Evolutionary conservation across 92 coral and sea anemone species (phyloP).

Genomic region (Virgularia gustaviana): DNA sequence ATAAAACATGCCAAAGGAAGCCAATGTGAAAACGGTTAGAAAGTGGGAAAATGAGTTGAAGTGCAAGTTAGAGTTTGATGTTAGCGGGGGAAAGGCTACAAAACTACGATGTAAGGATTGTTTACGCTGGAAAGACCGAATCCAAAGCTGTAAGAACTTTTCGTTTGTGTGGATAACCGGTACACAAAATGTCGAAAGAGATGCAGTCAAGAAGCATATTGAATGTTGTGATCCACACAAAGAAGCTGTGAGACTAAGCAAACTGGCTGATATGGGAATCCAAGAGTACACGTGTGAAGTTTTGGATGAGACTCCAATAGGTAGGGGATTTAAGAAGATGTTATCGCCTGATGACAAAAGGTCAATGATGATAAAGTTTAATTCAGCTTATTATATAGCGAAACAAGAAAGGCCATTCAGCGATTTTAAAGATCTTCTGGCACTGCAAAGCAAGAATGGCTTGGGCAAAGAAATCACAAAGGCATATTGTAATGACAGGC

Average conservation of each 20-base stretch:
- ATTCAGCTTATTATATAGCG: slow-evolving; percentile 26
- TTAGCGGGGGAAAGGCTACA: slow-evolving; percentile 3
- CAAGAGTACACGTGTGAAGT: background rate
- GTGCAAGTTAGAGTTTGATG: slow-evolving; percentile 32
- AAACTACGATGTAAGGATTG: slow-evolving; percentile 12
- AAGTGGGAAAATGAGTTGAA: slow-evolving; percentile 45
- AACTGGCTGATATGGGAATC: slow-evolving; percentile 11
- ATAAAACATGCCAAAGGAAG: slow-evolving; percentile 27
- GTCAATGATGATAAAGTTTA: slow-evolving; percentile 6
- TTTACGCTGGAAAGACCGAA: slow-evolving; percentile 3
- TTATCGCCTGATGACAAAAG: background rate
- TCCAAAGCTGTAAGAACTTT: background rate
- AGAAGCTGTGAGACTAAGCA: slow-evolving; percentile 6
- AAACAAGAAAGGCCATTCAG: slow-evolving; percentile 28
- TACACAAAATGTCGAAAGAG: slow-evolving; percentile 8
- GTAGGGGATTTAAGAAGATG: slow-evolving; percentile 1
- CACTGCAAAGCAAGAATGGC: slow-evolving; percentile 16
- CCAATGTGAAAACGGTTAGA: slow-evolving; percentile 23
- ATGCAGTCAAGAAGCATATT: slow-evolving; percentile 7
- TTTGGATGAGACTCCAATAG: background rate
- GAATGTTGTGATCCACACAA: slow-evolving; percentile 11
- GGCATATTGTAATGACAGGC: background rate
- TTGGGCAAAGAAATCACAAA: background rate
- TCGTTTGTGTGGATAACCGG: slow-evolving; percentile 11
- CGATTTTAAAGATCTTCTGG: slow-evolving; percentile 7